Percentiles rank a stretch among this genome's conserved stretches.
phyloP scores from a whole-genome alignment of 1,140 invertebrate species.

The Leptopilina boulardi region DNA sequence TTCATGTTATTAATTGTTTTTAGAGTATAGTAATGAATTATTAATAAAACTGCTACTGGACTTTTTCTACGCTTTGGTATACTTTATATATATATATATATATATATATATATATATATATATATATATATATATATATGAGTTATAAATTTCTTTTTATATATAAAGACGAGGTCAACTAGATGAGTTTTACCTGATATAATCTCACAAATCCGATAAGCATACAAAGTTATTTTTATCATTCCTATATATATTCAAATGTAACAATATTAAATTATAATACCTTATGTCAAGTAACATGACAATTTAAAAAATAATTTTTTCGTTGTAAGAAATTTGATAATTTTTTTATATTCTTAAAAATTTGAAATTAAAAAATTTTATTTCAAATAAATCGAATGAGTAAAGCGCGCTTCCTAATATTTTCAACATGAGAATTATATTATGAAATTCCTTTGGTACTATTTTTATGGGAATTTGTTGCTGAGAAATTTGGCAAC shows the following conservation, averaged over 20 bases:
- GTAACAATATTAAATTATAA: background rate
- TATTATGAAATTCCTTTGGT: background rate
- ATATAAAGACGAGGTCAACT: background rate
- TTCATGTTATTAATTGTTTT: slow-evolving; percentile 22
- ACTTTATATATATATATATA: background rate
- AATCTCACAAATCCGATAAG: background rate
- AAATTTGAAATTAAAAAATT: no score
- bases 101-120: no score
- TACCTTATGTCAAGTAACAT: no score
- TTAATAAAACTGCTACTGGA: slow-evolving; percentile 26
- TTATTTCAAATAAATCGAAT: no score
- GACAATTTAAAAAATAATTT: no score
- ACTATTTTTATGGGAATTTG: slow-evolving; percentile 22
- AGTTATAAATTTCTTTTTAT: no score
- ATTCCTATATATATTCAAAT: background rate
- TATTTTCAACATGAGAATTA: background rate
- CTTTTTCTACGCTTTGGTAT: background rate
- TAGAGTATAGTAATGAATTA: slow-evolving; percentile 30
- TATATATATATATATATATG: no score
- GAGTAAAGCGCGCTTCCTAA: background rate
- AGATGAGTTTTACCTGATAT: background rate
- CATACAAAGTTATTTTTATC: background rate
- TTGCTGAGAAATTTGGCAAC: slow-evolving; percentile 27
- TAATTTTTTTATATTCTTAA: no score
- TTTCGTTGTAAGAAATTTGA: no score